Percentiles rank a stretch among this genome's conserved stretches.
Conservation (phyloP, 2,797 vertebrate species). For the Lithobates pipiens region DNA sequence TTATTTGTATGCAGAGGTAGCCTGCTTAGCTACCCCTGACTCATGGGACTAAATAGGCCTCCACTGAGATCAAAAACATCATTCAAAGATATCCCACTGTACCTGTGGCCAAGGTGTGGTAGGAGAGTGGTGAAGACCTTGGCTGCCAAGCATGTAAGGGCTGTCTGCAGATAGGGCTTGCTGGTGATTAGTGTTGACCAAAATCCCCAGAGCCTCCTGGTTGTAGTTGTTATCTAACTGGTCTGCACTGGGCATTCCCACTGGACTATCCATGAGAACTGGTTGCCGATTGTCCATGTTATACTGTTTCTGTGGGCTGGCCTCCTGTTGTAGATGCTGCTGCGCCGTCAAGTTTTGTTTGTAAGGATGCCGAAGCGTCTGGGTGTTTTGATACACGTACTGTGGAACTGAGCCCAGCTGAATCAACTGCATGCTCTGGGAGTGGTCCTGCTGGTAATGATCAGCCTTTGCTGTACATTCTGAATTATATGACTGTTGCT, state of each 20-base stretch:
- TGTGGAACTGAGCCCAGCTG: slow-evolving; percentile 78
- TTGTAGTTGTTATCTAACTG: slow-evolving; percentile 61
- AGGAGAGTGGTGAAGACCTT: slow-evolving; percentile 76
- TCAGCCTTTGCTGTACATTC: slow-evolving; percentile 73
- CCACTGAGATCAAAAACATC: no score
- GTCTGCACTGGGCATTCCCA: slow-evolving; percentile 72
- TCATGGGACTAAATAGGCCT: no score
- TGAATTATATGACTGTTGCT: slow-evolving; percentile 75
- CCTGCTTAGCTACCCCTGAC: no score
- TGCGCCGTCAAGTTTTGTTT: slow-evolving; percentile 74
- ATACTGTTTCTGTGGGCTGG: slow-evolving; percentile 74
- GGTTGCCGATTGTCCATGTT: slow-evolving; percentile 68
- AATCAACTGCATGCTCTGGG: slow-evolving; percentile 78
- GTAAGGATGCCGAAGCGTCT: slow-evolving; percentile 76
- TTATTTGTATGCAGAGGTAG: no score
- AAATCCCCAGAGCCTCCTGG: slow-evolving; percentile 68
- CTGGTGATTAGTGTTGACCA: slow-evolving; percentile 68
- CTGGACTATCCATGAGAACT: slow-evolving; percentile 69
- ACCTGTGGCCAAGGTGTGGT: slow-evolving; percentile 78
- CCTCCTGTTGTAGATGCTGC: slow-evolving; percentile 64
- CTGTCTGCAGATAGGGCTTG: slow-evolving; percentile 69
- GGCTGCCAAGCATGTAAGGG: slow-evolving; percentile 73
- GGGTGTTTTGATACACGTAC: slow-evolving; percentile 80
- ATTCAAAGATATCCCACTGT: slow-evolving; percentile 14
- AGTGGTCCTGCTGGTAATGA: slow-evolving; percentile 75